phyloP scores from a whole-genome alignment of 2,113 vertebrate genomes.

The Ursus arctos region DNA sequence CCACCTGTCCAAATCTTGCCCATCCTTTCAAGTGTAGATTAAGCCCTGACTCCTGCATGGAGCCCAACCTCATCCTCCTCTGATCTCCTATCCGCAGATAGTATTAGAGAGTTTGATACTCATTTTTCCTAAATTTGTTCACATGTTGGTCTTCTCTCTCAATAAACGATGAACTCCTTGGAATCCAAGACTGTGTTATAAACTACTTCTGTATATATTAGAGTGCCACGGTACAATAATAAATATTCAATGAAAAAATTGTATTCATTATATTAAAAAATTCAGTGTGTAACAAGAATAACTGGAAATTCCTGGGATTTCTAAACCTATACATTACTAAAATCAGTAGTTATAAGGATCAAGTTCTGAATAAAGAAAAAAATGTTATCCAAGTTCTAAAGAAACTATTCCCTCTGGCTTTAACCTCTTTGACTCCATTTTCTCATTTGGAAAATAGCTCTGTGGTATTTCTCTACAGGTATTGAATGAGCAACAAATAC shows the following conservation, averaged over 20 bases:
- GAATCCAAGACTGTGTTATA: slow-evolving; percentile 4
- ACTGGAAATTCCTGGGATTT: slow-evolving; percentile 57
- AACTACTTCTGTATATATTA: slow-evolving; percentile 14
- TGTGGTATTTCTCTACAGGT: slow-evolving; percentile 46
- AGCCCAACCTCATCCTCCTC: neutral
- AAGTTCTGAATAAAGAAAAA: slow-evolving; percentile 55
- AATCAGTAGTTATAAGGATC: slow-evolving; percentile 19
- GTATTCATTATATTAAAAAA: slow-evolving; percentile 52
- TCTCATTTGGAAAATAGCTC: slow-evolving; percentile 62
- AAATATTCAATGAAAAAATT: slow-evolving; percentile 31
- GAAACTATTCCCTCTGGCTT: neutral
- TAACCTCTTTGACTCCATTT: slow-evolving; percentile 60
- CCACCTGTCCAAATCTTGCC: neutral
- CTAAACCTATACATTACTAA: slow-evolving; percentile 49
- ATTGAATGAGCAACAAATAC: slow-evolving; percentile 46
- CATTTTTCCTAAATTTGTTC: slow-evolving; percentile 52
- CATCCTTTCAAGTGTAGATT: slow-evolving; percentile 35
- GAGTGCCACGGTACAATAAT: neutral
- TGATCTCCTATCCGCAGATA: neutral
- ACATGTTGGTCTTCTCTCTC: neutral
- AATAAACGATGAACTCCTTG: slow-evolving; percentile 35
- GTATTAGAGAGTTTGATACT: neutral
- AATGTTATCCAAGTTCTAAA: slow-evolving; percentile 22
- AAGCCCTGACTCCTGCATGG: neutral
- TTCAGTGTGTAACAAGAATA: neutral